Base-by-base conservation (phyloP, 2,797 vertebrate genomes). In the Pangasius macronema region DNA sequence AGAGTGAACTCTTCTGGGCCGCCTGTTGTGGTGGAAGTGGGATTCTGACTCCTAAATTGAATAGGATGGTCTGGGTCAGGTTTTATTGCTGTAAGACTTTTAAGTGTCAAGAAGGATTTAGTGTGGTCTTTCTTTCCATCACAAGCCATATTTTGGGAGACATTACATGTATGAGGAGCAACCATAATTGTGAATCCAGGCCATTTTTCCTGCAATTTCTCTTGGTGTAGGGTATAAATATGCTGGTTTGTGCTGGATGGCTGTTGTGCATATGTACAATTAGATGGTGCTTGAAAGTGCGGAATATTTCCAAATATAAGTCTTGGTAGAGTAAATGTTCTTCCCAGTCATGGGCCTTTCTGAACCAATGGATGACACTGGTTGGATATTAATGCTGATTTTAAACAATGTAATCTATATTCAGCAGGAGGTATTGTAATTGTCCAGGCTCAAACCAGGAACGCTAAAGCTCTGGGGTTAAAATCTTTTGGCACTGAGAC, bases 121-220 rank as follows among this genome's bases (percentile, higher is more conserved):
- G 51, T 86, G 33, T 30, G 80, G 0, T 51, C 83, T 83, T 79
- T 82, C 39, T 57, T 72, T 82, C 76, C 76, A 53, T 80, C 33
- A n/a, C 51, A 70, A 53, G 70, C 24, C 76, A 85, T 57, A 76
- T 75, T 67, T 30, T 57, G 1, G 51, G n/a, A 86, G 51, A 76
- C 80, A 49, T 57, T 82, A 49, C 53, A 49, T 59, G 20, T 65
- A 61, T 65, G 10, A 75, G 14, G 22, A 7, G 3, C 49, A 65
- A 72, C 49, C 51, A 65, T 42, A 79, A 36, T 68, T 83, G 70
- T 46, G 51, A 80, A 36, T 65, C 18, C 81, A 30, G 30, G 16
- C 67, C 55, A 61, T 53, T 82, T 82, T 82, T 86, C 55, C 73
- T 33, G 33, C 49, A 79, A n/a, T 81, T 81, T 59, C n/a, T 72